Evolutionary conservation across 2,113 vertebrate genomes (phyloP).

Genomic region (Onychorhynchus coronatus): DNA sequence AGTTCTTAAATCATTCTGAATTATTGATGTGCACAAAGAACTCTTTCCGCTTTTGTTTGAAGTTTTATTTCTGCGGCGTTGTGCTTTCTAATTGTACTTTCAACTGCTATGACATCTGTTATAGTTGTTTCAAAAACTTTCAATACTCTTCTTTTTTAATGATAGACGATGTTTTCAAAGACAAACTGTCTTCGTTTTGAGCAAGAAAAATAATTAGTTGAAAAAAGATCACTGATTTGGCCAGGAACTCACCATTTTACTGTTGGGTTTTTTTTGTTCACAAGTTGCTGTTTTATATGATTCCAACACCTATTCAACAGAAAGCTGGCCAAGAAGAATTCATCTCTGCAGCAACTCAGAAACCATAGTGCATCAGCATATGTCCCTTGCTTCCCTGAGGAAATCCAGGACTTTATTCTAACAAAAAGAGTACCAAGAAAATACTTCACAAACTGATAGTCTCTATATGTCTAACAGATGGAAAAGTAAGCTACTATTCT

Average conservation of each 20-base stretch:
- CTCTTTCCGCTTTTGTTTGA: slow-evolving; percentile 52
- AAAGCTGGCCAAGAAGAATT: slow-evolving; percentile 54
- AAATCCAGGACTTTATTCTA: slow-evolving; percentile 58
- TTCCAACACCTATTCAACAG: slow-evolving; percentile 62
- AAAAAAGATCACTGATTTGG: slow-evolving; percentile 64
- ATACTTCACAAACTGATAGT: slow-evolving; percentile 33
- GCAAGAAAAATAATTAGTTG: slow-evolving; percentile 66
- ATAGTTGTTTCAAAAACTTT: slow-evolving; percentile 64
- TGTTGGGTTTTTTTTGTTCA: background rate
- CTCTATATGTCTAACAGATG: slow-evolving; percentile 44
- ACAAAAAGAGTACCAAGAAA: slow-evolving; percentile 11
- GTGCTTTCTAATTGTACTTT: slow-evolving; percentile 68
- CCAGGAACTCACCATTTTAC: slow-evolving; percentile 3
- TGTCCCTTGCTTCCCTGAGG: slow-evolving; percentile 49
- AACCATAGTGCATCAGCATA: slow-evolving; percentile 41
- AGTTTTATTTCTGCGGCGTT: slow-evolving; percentile 60
- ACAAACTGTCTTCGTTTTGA: slow-evolving; percentile 53
- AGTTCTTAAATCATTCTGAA: slow-evolving; percentile 63
- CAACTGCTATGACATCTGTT: slow-evolving; percentile 65
- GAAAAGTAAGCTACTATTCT: slow-evolving; percentile 1
- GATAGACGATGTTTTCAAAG: slow-evolving; percentile 53
- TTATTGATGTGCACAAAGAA: slow-evolving; percentile 55
- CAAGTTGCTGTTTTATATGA: slow-evolving; percentile 57
- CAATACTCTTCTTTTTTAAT: slow-evolving; percentile 51
- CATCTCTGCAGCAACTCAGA: slow-evolving; percentile 17